phyloP scores from a whole-genome alignment of 2,797 vertebrate species.

The Ibycter americanus region DNA sequence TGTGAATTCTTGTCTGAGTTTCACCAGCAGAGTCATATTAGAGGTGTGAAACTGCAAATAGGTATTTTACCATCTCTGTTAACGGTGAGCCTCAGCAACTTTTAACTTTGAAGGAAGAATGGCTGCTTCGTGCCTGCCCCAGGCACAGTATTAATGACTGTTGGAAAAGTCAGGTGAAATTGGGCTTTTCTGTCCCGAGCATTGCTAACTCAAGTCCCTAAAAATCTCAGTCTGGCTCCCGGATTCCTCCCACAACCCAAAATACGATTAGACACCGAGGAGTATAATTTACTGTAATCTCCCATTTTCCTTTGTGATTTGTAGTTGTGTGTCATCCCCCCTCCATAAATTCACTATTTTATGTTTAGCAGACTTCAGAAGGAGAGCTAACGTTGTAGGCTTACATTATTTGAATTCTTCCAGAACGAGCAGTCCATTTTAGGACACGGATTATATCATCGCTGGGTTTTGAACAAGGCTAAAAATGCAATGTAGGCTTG shows the following conservation, averaged over 20 bases:
- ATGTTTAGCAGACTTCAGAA: background rate
- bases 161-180: background rate
- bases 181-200: background rate
- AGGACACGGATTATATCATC: background rate
- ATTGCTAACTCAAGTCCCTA: background rate
- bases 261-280: background rate
- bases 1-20: background rate
- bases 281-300: background rate
- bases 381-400: background rate
- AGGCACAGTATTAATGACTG: background rate
- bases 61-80: background rate
- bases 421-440: background rate
- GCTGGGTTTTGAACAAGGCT: background rate
- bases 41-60: background rate
- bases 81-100: background rate
- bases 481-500: background rate
- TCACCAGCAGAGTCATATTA: background rate
- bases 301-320: background rate
- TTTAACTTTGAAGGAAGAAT: background rate
- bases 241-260: background rate
- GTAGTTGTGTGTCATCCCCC: background rate
- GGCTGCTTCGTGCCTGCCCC: background rate
- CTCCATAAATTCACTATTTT: background rate
- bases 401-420: background rate
- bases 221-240: background rate